These are phyloP conservation scores for Gymnoscopelus microlampas DNA, from an alignment of 2,797 vertebrate species.

Conservation along the genomic window DNA sequence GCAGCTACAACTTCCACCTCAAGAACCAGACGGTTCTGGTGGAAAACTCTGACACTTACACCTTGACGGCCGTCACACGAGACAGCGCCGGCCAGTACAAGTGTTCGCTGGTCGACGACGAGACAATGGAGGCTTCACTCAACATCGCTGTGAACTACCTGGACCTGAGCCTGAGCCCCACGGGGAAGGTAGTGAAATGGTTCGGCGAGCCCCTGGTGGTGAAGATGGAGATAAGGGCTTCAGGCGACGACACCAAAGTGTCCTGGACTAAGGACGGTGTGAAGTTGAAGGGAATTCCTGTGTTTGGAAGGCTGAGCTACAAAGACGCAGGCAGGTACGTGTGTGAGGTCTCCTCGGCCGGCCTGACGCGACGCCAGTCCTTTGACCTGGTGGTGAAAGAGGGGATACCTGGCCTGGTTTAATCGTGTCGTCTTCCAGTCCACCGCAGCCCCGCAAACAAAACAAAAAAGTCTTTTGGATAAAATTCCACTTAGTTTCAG, in stretches of 20 bases:
- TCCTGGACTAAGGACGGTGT: conserved; percentile 65
- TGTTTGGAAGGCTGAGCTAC: conserved; percentile 82
- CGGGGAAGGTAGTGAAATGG: conserved; percentile 84
- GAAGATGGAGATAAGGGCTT: conserved; percentile 83
- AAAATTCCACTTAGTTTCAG: too few species aligned
- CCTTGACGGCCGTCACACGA: too few species aligned
- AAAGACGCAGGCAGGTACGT: conserved; percentile 87
- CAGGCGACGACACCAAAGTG: conserved; percentile 78
- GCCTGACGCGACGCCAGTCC: conserved; percentile 82
- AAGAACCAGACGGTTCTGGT: too few species aligned
- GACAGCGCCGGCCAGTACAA: too few species aligned
- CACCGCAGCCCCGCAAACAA: too few species aligned
- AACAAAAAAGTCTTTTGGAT: too few species aligned
- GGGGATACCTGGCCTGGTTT: conserved; percentile 80
- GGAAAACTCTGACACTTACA: too few species aligned
- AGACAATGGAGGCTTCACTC: too few species aligned
- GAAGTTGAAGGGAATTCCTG: conserved; percentile 84
- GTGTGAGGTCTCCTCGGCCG: conserved; percentile 83
- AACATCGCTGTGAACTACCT: conserved; percentile 64
- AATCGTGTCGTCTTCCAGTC: conserved; percentile 83
- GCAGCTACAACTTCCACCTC: too few species aligned
- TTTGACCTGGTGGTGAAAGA: conserved; percentile 91
- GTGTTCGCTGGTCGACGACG: too few species aligned
- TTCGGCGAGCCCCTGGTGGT: conserved; percentile 86
- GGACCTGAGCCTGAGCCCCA: conserved; percentile 88